phyloP scores from a whole-genome alignment of 2,797 vertebrate genomes.

The Trachurus trachurus region DNA sequence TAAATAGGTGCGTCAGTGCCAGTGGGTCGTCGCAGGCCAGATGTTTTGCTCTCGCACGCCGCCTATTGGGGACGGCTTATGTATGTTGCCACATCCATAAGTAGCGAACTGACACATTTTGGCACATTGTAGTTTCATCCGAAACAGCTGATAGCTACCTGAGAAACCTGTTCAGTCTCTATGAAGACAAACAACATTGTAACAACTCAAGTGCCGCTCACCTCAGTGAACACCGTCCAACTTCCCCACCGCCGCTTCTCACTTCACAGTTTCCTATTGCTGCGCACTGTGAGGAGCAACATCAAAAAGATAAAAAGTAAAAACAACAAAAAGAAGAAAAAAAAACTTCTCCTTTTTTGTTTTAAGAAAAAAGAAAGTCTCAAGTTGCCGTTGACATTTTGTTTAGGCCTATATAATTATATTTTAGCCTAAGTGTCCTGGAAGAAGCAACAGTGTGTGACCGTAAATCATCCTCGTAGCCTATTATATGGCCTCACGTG shows the following conservation, averaged over 20 bases:
- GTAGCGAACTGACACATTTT: background rate
- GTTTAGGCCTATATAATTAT: too few species aligned
- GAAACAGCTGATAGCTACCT: background rate
- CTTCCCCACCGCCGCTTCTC: constrained; percentile 55
- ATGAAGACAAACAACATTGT: background rate
- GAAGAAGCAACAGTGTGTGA: constrained; percentile 65
- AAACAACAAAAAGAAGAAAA: background rate
- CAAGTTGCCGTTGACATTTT: constrained; percentile 46
- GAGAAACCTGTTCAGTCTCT: background rate
- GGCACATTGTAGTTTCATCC: background rate
- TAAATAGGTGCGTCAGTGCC: too few species aligned
- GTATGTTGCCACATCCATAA: constrained; percentile 7
- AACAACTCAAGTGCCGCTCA: constrained; percentile 50
- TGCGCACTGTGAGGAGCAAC: constrained; percentile 8
- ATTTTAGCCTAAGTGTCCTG: constrained; percentile 21
- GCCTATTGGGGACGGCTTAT: too few species aligned
- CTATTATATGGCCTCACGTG: too few species aligned
- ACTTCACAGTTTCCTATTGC: constrained; percentile 21
- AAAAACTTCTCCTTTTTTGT: background rate
- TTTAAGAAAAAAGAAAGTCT: constrained; percentile 20
- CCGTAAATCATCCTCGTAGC: constrained; percentile 54
- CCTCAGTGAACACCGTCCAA: constrained; percentile 66
- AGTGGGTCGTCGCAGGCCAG: too few species aligned
- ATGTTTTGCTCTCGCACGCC: too few species aligned
- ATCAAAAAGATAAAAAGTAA: background rate